A percentile compares a stretch with the other conserved stretches of the same genome.
phyloP scores from a whole-genome alignment of 2,797 vertebrate genomes.

The Pangasius sanitwongsei region DNA sequence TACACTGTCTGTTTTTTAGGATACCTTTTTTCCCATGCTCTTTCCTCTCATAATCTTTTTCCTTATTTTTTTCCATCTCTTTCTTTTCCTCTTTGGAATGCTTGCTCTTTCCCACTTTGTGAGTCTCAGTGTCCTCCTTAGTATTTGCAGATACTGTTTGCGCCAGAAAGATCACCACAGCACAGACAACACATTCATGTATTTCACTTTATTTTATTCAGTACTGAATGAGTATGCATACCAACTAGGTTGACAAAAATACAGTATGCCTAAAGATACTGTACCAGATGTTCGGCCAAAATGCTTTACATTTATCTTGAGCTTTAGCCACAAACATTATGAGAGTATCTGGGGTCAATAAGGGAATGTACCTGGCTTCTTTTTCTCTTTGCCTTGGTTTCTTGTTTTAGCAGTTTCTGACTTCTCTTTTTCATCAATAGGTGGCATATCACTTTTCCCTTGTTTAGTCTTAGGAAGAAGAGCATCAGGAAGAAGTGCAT shows the following conservation, averaged over 20 bases:
- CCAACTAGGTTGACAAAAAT: neutral
- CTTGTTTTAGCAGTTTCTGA: constrained; percentile 37
- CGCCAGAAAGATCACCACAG: constrained; percentile 35
- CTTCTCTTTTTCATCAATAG: constrained; percentile 31
- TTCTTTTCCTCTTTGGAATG: constrained; percentile 50
- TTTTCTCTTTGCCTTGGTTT: constrained; percentile 63
- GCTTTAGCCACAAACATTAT: neutral
- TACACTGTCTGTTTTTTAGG: constrained; percentile 26
- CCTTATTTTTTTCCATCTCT: constrained; percentile 55
- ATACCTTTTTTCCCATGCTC: constrained; percentile 59
- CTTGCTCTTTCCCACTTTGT: constrained; percentile 29
- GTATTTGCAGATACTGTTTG: constrained; percentile 50
- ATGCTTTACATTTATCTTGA: constrained; percentile 11
- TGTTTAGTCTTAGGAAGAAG: neutral
- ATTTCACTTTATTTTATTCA: constrained; percentile 39
- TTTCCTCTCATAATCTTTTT: constrained; percentile 67
- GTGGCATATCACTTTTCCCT: constrained; percentile 13
- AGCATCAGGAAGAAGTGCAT: constrained; percentile 39
- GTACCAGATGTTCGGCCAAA: neutral
- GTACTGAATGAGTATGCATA: neutral
- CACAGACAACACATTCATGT: neutral
- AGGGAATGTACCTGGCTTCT: constrained; percentile 28
- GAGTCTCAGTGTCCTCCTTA: constrained; percentile 43
- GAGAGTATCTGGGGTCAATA: neutral
- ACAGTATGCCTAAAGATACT: neutral